Conservation (phyloP, 1,140 invertebrate species). For the Meloidogyne hapla region DNA sequence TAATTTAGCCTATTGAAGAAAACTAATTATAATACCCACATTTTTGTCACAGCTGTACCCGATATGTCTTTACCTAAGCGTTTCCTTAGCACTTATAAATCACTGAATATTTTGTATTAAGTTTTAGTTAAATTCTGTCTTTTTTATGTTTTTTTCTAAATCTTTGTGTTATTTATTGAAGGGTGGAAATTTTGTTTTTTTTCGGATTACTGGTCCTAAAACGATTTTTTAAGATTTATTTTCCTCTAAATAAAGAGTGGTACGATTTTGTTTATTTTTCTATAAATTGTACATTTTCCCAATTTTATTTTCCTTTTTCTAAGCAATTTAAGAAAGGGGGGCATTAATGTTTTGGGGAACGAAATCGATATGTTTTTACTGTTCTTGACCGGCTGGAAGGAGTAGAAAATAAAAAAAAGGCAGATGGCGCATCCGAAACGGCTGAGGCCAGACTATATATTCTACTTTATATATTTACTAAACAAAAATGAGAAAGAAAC, state of each 20-base stretch:
- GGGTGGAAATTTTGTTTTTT: no score
- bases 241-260: background rate
- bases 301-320: conserved; percentile 9
- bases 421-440: background rate
- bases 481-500: background rate
- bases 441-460: background rate
- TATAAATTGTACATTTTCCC: no score
- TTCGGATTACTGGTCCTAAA: no score
- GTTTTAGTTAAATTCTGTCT: no score
- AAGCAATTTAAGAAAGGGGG: background rate
- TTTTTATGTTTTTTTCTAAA: no score
- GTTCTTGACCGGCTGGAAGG: conserved; percentile 2
- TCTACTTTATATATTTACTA: background rate
- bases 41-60: no score
- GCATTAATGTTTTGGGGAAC: background rate
- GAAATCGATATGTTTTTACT: conserved; percentile 22
- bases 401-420: background rate
- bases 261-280: background rate
- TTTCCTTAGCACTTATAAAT: no score
- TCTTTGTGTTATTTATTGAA: no score
- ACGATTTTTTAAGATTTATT: background rate
- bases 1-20: no score
- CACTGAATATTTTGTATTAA: no score
- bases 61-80: no score
- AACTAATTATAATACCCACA: no score